A percentile compares a stretch with the other conserved stretches of the same genome.
Evolutionary conservation across 2,113 vertebrate genomes (phyloP).

Genomic region (Petaurus breviceps): DNA sequence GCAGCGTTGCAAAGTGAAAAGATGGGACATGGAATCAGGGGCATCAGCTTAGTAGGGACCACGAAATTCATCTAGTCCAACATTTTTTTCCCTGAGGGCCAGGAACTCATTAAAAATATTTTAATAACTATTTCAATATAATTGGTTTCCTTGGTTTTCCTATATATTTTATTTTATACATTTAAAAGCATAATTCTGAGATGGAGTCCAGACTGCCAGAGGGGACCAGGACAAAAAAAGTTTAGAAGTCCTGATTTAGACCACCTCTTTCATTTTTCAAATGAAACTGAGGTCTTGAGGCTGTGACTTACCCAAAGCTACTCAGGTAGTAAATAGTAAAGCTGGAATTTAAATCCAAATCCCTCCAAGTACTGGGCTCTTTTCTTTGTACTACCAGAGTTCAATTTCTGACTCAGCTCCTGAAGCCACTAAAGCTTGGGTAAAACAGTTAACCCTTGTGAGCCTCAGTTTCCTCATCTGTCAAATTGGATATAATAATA

Average conservation of each 20-base stretch:
- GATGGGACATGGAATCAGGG: background rate
- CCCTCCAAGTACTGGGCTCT: background rate
- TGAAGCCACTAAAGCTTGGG: background rate
- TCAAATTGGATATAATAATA: background rate
- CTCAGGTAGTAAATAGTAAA: background rate
- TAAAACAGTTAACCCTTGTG: background rate
- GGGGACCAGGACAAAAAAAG: background rate
- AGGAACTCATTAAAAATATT: background rate
- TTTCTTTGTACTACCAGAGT: background rate
- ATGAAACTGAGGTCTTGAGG: background rate
- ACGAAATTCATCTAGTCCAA: background rate
- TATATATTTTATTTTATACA: background rate
- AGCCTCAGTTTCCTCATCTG: background rate
- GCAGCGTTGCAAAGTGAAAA: background rate
- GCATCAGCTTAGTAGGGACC: background rate
- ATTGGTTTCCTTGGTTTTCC: background rate
- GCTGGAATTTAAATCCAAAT: background rate
- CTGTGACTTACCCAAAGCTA: background rate
- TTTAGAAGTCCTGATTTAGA: background rate
- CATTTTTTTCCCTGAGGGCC: background rate
- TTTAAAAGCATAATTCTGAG: background rate
- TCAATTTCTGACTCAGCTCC: background rate
- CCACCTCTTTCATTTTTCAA: background rate
- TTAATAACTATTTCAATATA: background rate
- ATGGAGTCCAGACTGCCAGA: background rate